Percentiles rank a stretch among this genome's conserved stretches.
phyloP scores from a whole-genome alignment of 2,888 invertebrate genomes.

The Pseudococcus jackbeardsleyi region DNA sequence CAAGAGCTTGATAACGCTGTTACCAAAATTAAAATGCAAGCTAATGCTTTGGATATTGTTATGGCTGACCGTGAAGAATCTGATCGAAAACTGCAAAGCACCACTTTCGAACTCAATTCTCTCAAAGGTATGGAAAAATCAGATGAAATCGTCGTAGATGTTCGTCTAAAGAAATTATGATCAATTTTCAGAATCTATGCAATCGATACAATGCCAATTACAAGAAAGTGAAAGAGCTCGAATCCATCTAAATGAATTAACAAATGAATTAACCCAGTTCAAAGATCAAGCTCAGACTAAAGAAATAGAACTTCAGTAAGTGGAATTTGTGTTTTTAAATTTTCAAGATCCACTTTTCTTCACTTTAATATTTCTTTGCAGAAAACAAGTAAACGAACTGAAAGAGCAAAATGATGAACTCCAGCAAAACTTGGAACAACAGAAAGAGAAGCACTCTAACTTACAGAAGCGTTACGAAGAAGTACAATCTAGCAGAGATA shows the following conservation, averaged over 20 bases:
- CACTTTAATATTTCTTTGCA: background rate
- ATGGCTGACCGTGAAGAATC: slow-evolving; percentile 53
- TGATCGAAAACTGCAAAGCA: slow-evolving; percentile 16
- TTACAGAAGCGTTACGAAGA: slow-evolving; percentile 57
- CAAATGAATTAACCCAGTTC: background rate
- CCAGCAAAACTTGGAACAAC: slow-evolving; percentile 26
- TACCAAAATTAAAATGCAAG: slow-evolving; percentile 59
- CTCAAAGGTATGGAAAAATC: background rate
- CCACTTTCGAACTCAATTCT: slow-evolving; percentile 8
- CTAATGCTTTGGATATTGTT: slow-evolving; percentile 57
- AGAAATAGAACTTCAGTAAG: slow-evolving; percentile 30
- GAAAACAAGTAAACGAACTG: slow-evolving; percentile 50
- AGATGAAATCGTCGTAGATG: background rate
- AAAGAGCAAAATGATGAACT: slow-evolving; percentile 59
- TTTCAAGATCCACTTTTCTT: background rate
- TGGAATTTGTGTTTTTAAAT: background rate
- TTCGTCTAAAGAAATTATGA: background rate
- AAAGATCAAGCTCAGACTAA: slow-evolving; percentile 41
- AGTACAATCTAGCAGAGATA: slow-evolving; percentile 46
- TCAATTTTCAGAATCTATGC: slow-evolving; percentile 31
- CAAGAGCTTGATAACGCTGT: slow-evolving; percentile 46
- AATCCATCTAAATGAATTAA: slow-evolving; percentile 12
- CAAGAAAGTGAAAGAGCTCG: slow-evolving; percentile 34
- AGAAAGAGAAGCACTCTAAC: slow-evolving; percentile 47
- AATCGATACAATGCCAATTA: slow-evolving; percentile 42